These are phyloP conservation scores for Patella depressa DNA, from an alignment of 2,888 invertebrate genomes.

Conservation along the genomic window DNA sequence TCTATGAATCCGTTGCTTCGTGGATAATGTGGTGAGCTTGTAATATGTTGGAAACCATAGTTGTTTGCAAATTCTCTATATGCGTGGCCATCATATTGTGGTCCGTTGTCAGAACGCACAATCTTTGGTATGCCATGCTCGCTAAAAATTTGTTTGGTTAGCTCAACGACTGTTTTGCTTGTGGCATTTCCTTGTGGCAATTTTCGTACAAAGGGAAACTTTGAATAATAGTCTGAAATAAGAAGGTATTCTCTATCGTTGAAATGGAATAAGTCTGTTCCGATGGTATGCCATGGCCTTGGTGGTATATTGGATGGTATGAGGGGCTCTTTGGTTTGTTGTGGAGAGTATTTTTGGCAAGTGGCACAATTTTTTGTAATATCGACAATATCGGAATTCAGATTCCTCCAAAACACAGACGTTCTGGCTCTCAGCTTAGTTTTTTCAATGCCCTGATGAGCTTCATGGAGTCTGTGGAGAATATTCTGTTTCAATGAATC, in stretches of 20 bases:
- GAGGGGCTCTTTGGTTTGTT: slow-evolving; percentile 14
- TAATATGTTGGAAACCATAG: too few species aligned
- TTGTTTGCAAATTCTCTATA: not conserved
- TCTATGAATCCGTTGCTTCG: too few species aligned
- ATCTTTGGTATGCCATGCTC: slow-evolving; percentile 31
- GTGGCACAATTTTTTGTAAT: slow-evolving; percentile 15
- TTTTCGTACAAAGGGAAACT: too few species aligned
- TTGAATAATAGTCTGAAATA: too few species aligned
- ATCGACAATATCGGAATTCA: slow-evolving; percentile 16
- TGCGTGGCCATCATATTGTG: slow-evolving; percentile 26
- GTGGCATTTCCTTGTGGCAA: too few species aligned
- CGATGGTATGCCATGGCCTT: slow-evolving; percentile 17
- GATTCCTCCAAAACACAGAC: slow-evolving; percentile 8
- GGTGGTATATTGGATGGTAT: slow-evolving; percentile 14
- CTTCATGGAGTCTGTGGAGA: slow-evolving; percentile 16
- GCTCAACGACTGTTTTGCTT: slow-evolving; percentile 20
- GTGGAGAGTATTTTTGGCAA: slow-evolving; percentile 7
- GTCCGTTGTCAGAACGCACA: slow-evolving; percentile 38
- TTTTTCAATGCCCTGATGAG: slow-evolving; percentile 16
- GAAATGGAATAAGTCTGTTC: slow-evolving; percentile 20
- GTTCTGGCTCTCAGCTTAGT: slow-evolving; percentile 21
- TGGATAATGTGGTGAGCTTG: too few species aligned
- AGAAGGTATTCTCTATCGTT: too few species aligned
- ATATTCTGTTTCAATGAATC: not conserved
- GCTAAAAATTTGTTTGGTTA: slow-evolving; percentile 28